These are phyloP conservation scores for Puma concolor DNA, from an alignment of 2,113 vertebrate genomes.

Conservation along the genomic window DNA sequence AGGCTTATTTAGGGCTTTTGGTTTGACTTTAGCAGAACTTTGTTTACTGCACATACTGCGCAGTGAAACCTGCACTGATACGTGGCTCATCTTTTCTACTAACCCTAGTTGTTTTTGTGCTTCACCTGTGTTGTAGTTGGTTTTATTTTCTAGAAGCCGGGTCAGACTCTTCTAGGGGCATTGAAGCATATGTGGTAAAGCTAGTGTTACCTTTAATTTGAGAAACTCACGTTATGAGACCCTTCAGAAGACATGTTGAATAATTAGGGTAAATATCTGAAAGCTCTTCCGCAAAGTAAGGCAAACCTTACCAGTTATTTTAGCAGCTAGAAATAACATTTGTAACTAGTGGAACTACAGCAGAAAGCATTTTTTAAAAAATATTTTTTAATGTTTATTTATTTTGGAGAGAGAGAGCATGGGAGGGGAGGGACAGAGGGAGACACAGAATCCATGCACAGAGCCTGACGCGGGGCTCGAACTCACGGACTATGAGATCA, in stretches of 20 bases:
- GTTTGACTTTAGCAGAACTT: not conserved
- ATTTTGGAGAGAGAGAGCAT: too few species aligned
- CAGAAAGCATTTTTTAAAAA: not conserved
- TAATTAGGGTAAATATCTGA: conserved; percentile 33
- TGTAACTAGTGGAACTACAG: not conserved
- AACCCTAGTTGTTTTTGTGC: not conserved
- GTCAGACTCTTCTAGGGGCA: not conserved
- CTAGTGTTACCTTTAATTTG: not conserved
- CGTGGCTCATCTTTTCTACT: not conserved
- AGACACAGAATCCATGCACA: too few species aligned
- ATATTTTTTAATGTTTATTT: too few species aligned
- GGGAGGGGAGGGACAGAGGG: too few species aligned
- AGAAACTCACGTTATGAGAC: not conserved
- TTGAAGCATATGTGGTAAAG: not conserved
- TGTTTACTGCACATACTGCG: not conserved
- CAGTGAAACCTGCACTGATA: not conserved
- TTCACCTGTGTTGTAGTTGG: not conserved
- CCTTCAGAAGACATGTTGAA: conserved; percentile 18
- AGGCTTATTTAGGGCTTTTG: not conserved
- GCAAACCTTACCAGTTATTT: not conserved
- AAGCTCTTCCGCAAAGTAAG: not conserved
- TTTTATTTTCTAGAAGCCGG: not conserved
- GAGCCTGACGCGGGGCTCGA: too few species aligned
- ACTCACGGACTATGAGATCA: too few species aligned
- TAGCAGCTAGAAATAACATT: conserved; percentile 43